Conservation (phyloP, 2,113 vertebrate species). For the Azemiops feae region DNA sequence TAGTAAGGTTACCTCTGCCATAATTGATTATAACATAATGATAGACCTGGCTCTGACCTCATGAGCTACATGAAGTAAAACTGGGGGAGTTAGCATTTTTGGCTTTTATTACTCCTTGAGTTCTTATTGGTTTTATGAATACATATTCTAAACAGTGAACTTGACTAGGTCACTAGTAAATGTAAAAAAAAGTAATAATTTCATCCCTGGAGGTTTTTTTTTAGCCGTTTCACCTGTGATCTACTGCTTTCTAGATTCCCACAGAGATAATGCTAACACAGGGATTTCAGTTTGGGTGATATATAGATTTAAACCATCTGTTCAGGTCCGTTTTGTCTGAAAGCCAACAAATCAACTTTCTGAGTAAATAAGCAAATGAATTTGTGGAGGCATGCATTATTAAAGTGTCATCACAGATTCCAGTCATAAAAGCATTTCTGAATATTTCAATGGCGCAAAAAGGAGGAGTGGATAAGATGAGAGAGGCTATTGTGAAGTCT, state of each 20-base stretch:
- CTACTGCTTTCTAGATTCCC: not conserved
- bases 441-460: constrained; percentile 6
- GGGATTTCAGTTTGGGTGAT: not conserved
- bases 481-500: not conserved
- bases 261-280: not conserved
- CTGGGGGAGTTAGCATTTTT: not conserved
- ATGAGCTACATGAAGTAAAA: not conserved
- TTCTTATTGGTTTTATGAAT: not conserved
- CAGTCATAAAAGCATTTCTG: not conserved
- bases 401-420: not conserved
- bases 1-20: not conserved
- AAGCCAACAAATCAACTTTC: not conserved
- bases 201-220: not conserved
- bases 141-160: not conserved
- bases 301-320: not conserved
- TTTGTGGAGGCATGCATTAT: not conserved
- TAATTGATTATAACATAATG: not conserved
- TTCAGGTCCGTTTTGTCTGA: not conserved
- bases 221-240: not conserved
- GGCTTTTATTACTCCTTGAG: not conserved
- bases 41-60: not conserved
- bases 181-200: not conserved
- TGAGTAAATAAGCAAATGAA: not conserved
- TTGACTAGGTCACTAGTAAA: not conserved
- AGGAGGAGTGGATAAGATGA: not conserved